Conservation (phyloP, 2,113 vertebrate genomes). For the Epinephelus lanceolatus region DNA sequence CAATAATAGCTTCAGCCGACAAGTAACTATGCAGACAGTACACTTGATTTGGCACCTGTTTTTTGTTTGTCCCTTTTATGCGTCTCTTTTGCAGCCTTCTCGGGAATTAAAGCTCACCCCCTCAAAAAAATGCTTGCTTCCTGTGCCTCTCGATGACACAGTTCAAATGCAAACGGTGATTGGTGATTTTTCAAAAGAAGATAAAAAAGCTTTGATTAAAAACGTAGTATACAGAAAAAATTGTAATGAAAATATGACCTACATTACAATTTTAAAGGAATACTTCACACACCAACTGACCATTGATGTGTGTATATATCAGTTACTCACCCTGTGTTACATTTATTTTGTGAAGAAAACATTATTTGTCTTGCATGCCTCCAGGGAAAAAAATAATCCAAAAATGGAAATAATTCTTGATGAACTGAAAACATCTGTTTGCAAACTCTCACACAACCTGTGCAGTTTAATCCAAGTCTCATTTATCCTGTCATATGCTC, state of each 20-base stretch:
- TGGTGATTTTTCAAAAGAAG: slow-evolving; percentile 50
- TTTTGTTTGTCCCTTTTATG: slow-evolving; percentile 61
- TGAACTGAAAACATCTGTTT: too few relatives aligned
- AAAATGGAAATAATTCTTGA: too few relatives aligned
- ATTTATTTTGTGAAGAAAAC: too few relatives aligned
- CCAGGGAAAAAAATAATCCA: too few relatives aligned
- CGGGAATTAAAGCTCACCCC: slow-evolving; percentile 54
- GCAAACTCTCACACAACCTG: too few relatives aligned
- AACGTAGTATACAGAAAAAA: not conserved
- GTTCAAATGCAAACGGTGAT: slow-evolving; percentile 69
- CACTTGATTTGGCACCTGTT: slow-evolving; percentile 36
- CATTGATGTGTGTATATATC: too few relatives aligned
- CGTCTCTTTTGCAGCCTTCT: slow-evolving; percentile 73
- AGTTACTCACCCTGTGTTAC: too few relatives aligned
- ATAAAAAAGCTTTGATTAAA: slow-evolving; percentile 6
- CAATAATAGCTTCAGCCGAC: not conserved
- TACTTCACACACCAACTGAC: too few relatives aligned
- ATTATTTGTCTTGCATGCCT: too few relatives aligned
- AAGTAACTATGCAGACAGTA: slow-evolving; percentile 24
- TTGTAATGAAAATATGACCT: not conserved
- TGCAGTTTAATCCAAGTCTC: too few relatives aligned
- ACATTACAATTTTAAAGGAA: not conserved
- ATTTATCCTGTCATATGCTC: too few relatives aligned
- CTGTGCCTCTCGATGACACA: slow-evolving; percentile 55
- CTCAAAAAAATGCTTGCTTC: slow-evolving; percentile 56